A percentile compares a stretch with the other conserved stretches of the same genome.
These are phyloP conservation scores for Tanytarsus gracilentus DNA, from an alignment of 2,888 invertebrate genomes.

Conservation along the genomic window DNA sequence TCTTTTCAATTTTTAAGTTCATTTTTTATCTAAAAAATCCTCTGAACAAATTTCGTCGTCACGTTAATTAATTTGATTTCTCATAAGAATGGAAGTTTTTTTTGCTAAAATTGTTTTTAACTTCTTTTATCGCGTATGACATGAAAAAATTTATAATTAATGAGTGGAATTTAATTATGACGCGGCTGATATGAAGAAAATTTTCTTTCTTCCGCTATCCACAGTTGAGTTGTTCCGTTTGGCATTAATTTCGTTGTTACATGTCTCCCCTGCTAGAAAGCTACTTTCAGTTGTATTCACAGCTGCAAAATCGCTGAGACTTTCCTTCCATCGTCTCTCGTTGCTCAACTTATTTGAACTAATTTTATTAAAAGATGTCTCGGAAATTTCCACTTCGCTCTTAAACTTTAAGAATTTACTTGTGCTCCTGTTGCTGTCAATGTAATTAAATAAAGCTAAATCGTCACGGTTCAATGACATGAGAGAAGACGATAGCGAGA, in stretches of 20 bases:
- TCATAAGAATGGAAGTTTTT: no score
- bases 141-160: neutral
- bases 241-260: conserved; percentile 22
- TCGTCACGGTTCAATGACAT: conserved; percentile 28
- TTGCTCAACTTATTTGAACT: conserved; percentile 11
- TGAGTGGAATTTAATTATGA: conserved; percentile 9
- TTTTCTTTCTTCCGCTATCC: conserved; percentile 25
- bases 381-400: conserved; percentile 2
- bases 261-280: neutral
- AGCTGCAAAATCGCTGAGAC: neutral
- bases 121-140: neutral
- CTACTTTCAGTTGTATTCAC: neutral
- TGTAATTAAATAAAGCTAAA: conserved; percentile 20
- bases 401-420: conserved; percentile 1
- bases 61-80: no score
- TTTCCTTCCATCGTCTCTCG: neutral
- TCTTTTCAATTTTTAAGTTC: no score
- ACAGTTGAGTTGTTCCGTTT: conserved; percentile 11
- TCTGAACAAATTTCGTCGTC: no score
- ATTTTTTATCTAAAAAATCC: no score
- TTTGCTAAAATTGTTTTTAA: neutral
- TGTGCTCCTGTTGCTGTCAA: conserved; percentile 17
- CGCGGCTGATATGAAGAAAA: conserved; percentile 25
- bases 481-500: conserved; percentile 16
- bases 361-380: conserved; percentile 15